Conservation (phyloP, 1,140 invertebrate species). For the Drosophila arizonae region DNA sequence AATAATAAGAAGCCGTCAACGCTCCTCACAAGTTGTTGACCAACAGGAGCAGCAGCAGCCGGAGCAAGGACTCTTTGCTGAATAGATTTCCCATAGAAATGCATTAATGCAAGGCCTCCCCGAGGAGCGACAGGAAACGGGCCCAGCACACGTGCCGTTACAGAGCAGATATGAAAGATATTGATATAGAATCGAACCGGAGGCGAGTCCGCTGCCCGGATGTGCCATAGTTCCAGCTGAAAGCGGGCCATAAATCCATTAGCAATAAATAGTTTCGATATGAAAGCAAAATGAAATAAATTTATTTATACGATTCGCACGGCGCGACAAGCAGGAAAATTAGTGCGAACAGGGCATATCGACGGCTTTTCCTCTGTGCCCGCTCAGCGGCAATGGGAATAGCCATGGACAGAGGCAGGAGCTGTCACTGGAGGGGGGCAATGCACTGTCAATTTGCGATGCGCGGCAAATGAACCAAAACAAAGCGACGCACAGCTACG, state of each 20-base stretch:
- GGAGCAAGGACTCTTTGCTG: background rate
- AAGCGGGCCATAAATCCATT: conserved; percentile 72
- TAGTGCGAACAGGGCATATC: conserved; percentile 61
- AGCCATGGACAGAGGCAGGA: background rate
- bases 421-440: conserved; percentile 25
- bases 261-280: conserved; percentile 78
- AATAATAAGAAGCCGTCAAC: conserved; percentile 70
- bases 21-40: background rate
- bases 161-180: conserved; percentile 58
- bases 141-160: conserved; percentile 69
- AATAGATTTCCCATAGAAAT: conserved; percentile 55
- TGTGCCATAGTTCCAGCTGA: background rate
- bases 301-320: conserved; percentile 79
- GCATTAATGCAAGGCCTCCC: conserved; percentile 57
- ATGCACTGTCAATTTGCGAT: conserved; percentile 67
- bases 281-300: conserved; percentile 69
- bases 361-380: conserved; percentile 6
- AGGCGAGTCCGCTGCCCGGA: conserved; percentile 15
- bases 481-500: conserved; percentile 46
- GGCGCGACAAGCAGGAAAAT: conserved; percentile 77
- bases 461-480: conserved; percentile 76
- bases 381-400: conserved; percentile 18
- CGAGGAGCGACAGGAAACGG: conserved; percentile 56
- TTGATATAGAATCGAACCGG: conserved; percentile 62
- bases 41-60: conserved; percentile 6